Evolutionary conservation across 2,888 invertebrate genomes (phyloP), one percentile per base, ranked within the genome.

Genomic region (Drosophila paramelanica): DNA sequence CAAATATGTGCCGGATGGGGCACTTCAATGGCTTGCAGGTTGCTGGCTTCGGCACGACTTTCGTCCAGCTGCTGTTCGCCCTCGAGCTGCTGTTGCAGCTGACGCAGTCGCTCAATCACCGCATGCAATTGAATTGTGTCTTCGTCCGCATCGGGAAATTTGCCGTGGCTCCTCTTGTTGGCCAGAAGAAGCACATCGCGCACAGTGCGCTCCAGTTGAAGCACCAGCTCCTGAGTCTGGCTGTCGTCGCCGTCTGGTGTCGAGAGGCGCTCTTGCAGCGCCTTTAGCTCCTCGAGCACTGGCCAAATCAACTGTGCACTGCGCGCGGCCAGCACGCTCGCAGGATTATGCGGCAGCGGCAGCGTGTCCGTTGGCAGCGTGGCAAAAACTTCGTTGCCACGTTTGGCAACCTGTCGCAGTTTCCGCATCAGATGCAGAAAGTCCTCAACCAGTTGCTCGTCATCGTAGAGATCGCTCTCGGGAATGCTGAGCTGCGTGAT

Each of bases 401-500:
- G 23, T 43, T 39, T 50, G 4, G 45, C 4, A 1, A 59, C 52
- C 5, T 20, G 42, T n/a, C 75, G 67, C 58, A 91, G 80, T 1
- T 69, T 65, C 2, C 67, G 62, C 58, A 91, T 65, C n/a, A 89
- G 68, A 17, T 83, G 64, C 8, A 84, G 46, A 23, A 91, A 91
- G 58, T 91, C 91, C 23, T 83, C 81, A 10, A 87, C 73, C 3
- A 91, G 70, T 45, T 89, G 87, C 49, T 90, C 90, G 71, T 91
- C 90, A 61, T 91, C 90, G 33, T 82, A 88, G 3, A 91, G 73
- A 75, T 91, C 91, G 3, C 86, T 84, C 52, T 90, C 91, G 10
- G 91, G 91, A 52, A 91, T 88, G 51, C 85, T 89, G 4, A 90
- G 67, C 31, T 91, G 90, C 0, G 88, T 91, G 8, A 91, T 88